Evolutionary conservation across 92 coral and sea anemone genomes (phyloP).

Genomic region (Virgularia gustaviana): DNA sequence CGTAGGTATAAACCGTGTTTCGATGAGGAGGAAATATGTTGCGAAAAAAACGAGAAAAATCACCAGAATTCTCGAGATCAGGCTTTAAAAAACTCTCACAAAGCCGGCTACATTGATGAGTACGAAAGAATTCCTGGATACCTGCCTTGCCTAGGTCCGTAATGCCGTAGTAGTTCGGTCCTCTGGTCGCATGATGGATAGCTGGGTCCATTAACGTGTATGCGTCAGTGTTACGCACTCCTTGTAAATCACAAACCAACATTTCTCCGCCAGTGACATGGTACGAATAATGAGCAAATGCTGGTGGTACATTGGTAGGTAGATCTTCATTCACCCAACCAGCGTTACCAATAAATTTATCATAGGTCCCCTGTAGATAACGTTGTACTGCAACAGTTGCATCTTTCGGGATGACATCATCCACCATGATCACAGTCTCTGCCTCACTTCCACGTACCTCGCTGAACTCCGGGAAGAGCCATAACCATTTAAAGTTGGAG

Average conservation of each 20-base stretch:
- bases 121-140: not conserved
- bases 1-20: not conserved
- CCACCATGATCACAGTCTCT: not conserved
- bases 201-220: not conserved
- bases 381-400: not conserved
- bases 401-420: not conserved
- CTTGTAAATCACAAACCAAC: conserved; percentile 8
- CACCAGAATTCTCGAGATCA: not conserved
- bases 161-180: not conserved
- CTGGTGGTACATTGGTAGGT: not conserved
- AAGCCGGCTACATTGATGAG: not conserved
- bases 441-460: not conserved
- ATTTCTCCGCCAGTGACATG: not conserved
- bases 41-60: not conserved
- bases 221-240: not conserved
- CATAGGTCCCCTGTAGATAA: not conserved
- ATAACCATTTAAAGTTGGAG: not conserved
- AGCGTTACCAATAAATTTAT: not conserved
- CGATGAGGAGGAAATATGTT: not conserved
- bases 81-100: not conserved
- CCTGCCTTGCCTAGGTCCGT: conserved; percentile 6
- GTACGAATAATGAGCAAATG: not conserved
- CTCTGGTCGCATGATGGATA: conserved; percentile 2
- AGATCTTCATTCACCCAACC: not conserved
- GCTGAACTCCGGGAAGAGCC: conserved; percentile 7